Evolutionary conservation across 2,797 vertebrate species (phyloP), one percentile per base, ranked within the genome.

Genomic region (Myripristis murdjan): DNA sequence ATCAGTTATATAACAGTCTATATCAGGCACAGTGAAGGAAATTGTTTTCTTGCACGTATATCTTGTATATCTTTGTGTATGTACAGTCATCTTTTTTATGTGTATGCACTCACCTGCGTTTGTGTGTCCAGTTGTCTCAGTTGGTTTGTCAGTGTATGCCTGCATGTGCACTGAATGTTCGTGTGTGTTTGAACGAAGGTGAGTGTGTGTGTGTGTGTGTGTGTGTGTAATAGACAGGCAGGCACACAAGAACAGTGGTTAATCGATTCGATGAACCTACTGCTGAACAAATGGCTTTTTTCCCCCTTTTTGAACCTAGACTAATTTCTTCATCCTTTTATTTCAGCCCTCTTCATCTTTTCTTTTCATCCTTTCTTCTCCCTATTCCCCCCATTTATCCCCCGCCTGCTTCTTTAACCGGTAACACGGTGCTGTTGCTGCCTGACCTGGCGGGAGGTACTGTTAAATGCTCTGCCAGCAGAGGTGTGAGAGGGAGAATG

Each of bases 191-290:
- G 22, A 51, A 51, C 62, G 41, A 41, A n/a, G 48, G 12, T 65
- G 39, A 44, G 39, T 60, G 43, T 23, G 15, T 46, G 26, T 43
- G 46, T 56, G 18, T 24, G 63, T 26, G 65, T 57, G 39, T 55
- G 26, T 54, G 31, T 24, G 16, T 18, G 11, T 0, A 3, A 26
- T 8, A n/a, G 55, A 75, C 0, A 0, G 26, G 28, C 58, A 22
- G 65, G 20, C 54, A 52, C 60, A 56, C 23, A 9, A 62, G 39
- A 64, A 63, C 22, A 7, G 51, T 57, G 53, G 59, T 54, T 61
- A 82, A 82, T 82, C 46, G 43, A 82, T 80, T 78, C 2, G 12
- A 41, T 48, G 23, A 46, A 80, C 68, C 53, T 39, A 18, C 37
- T 6, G 18, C 59, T 64, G 46, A 82, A 84, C 68, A 82, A 80